These are phyloP conservation scores for Neodon shergylaensis DNA, from an alignment of 2,113 vertebrate genomes.

Conservation along the genomic window DNA sequence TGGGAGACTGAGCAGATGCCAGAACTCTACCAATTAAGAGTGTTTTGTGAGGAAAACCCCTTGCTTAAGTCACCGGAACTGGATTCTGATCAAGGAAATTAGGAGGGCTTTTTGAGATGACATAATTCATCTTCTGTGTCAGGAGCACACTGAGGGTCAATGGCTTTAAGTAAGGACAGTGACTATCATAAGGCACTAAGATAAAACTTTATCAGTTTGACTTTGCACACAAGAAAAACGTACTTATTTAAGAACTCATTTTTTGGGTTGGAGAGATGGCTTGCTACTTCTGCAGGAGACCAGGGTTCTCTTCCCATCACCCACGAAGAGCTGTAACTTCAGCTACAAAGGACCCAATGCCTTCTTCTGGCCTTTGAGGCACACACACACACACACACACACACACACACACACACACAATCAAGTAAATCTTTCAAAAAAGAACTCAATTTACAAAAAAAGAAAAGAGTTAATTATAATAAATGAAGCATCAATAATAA, in stretches of 20 bases:
- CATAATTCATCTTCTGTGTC: not conserved
- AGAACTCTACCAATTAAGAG: not conserved
- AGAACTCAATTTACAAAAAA: constrained; percentile 15
- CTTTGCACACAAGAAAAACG: constrained; percentile 4
- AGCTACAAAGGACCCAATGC: not conserved
- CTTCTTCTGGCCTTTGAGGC: not conserved
- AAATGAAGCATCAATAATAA: not conserved
- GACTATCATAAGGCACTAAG: not conserved
- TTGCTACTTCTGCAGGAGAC: not conserved
- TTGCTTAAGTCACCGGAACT: constrained; percentile 7
- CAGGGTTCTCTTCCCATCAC: not conserved
- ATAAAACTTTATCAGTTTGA: not conserved
- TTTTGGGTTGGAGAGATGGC: not conserved
- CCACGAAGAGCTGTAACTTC: not conserved
- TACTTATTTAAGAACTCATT: not conserved
- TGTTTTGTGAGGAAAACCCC: not conserved
- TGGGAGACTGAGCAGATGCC: not conserved
- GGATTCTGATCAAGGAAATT: not conserved
- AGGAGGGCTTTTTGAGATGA: not conserved
- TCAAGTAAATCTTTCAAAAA: not conserved
- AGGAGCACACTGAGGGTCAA: not conserved
- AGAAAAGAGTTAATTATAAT: not conserved
- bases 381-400: not conserved
- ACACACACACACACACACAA: not conserved
- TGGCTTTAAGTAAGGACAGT: not conserved